Percentiles rank a stretch among this genome's conserved stretches.
These are phyloP conservation scores for Lochmaea capreae DNA, from an alignment of 2,888 invertebrate genomes.

Conservation along the genomic window DNA sequence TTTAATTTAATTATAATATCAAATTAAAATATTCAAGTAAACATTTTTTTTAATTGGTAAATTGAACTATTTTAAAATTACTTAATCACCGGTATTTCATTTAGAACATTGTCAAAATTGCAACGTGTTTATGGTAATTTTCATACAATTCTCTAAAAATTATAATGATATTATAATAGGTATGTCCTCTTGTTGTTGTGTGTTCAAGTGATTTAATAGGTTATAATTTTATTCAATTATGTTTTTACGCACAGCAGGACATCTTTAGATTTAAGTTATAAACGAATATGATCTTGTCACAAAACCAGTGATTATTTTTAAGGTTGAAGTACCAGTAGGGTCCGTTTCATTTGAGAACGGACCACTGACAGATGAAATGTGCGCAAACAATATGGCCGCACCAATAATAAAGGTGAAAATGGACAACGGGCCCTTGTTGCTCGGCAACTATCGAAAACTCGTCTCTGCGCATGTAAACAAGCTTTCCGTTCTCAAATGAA, in stretches of 20 bases:
- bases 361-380: no score
- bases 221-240: not conserved
- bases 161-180: slow-evolving; percentile 17
- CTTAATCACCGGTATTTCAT: slow-evolving; percentile 8
- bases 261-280: not conserved
- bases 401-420: no score
- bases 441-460: no score
- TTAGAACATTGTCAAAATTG: slow-evolving; percentile 22
- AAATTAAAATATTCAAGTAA: slow-evolving; percentile 9
- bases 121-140: slow-evolving; percentile 5
- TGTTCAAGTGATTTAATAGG: not conserved
- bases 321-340: no score
- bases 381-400: no score
- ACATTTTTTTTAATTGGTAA: slow-evolving; percentile 17
- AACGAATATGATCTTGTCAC: no score
- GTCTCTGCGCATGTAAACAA: no score
- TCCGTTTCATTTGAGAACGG: no score
- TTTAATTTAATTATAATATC: not conserved
- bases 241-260: not conserved
- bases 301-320: not conserved
- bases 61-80: slow-evolving; percentile 12
- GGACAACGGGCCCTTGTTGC: no score
- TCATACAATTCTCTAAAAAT: slow-evolving; percentile 7
- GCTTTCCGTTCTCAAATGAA: no score
- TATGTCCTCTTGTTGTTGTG: not conserved